Evolutionary conservation across 35 echinoderm and acorn worm species (phyloP).

Genomic region (Heliocidaris tuberculata): DNA sequence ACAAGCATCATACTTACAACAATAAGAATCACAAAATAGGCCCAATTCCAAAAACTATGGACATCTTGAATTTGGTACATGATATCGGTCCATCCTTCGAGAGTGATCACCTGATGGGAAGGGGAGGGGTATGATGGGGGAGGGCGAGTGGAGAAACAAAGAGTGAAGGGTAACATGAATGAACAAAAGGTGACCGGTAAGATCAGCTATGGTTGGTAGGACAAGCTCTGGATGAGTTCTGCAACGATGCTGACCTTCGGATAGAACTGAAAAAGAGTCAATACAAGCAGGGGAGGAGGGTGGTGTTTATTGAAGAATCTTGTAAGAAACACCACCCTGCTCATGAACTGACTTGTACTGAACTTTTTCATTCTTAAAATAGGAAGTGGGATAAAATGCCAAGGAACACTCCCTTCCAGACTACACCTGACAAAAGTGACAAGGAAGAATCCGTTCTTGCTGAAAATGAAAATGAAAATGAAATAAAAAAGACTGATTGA

Average conservation of each 20-base stretch:
- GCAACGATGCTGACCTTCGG: background rate
- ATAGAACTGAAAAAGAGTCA: background rate
- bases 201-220: background rate
- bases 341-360: background rate
- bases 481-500: background rate
- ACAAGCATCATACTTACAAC: conserved; percentile 87
- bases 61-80: conserved; percentile 98
- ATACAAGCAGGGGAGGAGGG: background rate
- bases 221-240: background rate
- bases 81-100: conserved; percentile 96
- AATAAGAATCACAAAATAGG: conserved; percentile 98
- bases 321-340: background rate
- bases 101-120: conserved; percentile 81
- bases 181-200: background rate
- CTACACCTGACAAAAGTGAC: background rate
- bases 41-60: conserved; percentile 97
- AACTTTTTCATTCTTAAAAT: background rate
- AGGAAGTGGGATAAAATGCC: no score
- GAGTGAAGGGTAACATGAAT: conserved; percentile 23
- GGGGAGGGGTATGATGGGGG: background rate
- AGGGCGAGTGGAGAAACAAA: conserved; percentile 36
- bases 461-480: conserved; percentile 5
- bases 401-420: no score
- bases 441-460: background rate
- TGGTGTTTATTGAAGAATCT: background rate